These are phyloP conservation scores for Dipodomys ordii DNA, from an alignment of 2,113 vertebrate genomes.

Conservation along the genomic window DNA sequence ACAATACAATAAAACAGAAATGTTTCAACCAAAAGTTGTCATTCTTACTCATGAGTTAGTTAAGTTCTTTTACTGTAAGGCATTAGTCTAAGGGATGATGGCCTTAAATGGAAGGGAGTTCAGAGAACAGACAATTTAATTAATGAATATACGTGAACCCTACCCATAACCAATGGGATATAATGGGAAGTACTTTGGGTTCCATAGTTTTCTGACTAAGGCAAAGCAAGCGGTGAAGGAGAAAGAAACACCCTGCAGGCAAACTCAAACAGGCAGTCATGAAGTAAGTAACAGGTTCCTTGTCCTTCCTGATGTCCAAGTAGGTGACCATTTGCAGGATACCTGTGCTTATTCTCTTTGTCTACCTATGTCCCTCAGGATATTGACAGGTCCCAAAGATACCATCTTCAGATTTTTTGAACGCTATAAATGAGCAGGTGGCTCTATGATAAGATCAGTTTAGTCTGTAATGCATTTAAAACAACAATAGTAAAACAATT, in stretches of 20 bases:
- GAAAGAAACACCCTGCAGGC: not conserved
- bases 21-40: not conserved
- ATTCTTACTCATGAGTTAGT: not conserved
- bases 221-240: not conserved
- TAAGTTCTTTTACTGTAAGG: not conserved
- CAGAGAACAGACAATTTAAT: not conserved
- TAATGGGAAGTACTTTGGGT: not conserved
- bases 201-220: not conserved
- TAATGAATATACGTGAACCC: not conserved
- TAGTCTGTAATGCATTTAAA: slow-evolving; percentile 65
- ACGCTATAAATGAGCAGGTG: not conserved
- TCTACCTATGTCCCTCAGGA: not conserved
- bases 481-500: slow-evolving; percentile 57
- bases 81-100: not conserved
- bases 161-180: not conserved
- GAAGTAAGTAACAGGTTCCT: not conserved
- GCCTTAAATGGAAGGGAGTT: not conserved
- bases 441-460: slow-evolving; percentile 19
- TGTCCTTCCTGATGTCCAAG: not conserved
- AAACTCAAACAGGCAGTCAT: not conserved
- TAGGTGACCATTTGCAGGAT: fast-evolving
- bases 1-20: not conserved
- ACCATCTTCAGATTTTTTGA: not conserved
- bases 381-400: not conserved
- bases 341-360: not conserved